Conservation (phyloP, 2,113 vertebrate species). For the Cichladusa arquata region DNA sequence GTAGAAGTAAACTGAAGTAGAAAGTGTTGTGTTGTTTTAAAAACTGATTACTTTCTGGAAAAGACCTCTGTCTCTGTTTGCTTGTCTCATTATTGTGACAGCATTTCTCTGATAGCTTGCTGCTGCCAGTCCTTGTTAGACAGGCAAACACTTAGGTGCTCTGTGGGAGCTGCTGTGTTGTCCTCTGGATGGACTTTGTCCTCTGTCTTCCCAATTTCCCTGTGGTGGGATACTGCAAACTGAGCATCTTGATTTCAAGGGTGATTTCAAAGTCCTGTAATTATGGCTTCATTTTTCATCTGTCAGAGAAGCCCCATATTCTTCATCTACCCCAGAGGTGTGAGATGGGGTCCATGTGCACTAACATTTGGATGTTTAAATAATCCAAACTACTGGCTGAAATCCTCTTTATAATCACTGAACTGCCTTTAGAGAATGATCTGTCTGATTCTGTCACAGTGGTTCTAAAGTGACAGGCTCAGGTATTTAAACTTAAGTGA, state of each 20-base stretch:
- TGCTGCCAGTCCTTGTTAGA: not conserved
- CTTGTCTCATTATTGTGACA: constrained; percentile 25
- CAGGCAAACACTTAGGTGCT: not conserved
- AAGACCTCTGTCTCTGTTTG: not conserved
- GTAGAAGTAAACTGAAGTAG: constrained; percentile 31
- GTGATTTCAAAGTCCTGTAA: not conserved
- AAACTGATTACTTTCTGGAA: constrained; percentile 38
- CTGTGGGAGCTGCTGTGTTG: not conserved
- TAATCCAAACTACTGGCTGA: not conserved
- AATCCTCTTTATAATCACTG: not conserved
- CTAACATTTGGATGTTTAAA: not conserved
- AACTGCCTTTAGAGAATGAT: not conserved
- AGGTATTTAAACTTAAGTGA: not conserved
- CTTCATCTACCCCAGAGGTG: not conserved
- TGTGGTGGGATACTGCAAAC: not conserved
- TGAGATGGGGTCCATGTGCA: not conserved
- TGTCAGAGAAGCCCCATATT: not conserved
- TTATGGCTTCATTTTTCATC: not conserved
- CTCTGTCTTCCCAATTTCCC: not conserved
- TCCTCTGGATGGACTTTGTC: not conserved
- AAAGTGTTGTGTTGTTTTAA: constrained; percentile 14
- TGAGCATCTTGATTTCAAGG: not conserved
- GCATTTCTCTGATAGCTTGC: not conserved
- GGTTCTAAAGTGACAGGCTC: not conserved
- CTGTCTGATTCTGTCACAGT: not conserved